These are phyloP conservation scores for Protaetia brevitarsis DNA, from an alignment of 1,140 invertebrate species.

Conservation along the genomic window DNA sequence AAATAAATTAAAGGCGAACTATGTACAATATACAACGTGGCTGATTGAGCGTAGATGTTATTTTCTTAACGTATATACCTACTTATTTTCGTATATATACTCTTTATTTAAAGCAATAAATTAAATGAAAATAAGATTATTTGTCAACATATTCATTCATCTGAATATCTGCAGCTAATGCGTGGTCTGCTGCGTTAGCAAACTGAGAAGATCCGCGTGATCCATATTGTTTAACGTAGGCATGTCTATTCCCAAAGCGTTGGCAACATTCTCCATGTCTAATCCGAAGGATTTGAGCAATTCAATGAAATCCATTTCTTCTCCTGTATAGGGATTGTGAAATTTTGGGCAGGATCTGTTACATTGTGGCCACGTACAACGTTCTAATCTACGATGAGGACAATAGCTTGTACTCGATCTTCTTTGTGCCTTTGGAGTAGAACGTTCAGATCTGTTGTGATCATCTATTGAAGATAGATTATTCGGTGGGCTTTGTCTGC, in stretches of 20 bases:
- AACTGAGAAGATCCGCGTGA: slow-evolving; percentile 74
- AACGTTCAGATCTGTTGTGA: slow-evolving; percentile 37
- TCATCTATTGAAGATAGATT: not conserved
- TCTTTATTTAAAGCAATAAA: too few species aligned
- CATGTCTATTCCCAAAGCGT: slow-evolving; percentile 81
- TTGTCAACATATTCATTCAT: too few species aligned
- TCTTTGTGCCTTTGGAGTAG: slow-evolving; percentile 42
- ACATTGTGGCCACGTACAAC: slow-evolving; percentile 91
- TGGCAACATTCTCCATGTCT: slow-evolving; percentile 80
- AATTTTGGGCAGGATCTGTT: slow-evolving; percentile 85
- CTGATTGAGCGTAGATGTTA: not conserved
- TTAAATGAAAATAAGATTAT: too few species aligned
- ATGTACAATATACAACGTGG: slow-evolving; percentile 20
- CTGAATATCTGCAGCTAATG: too few species aligned
- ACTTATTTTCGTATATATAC: too few species aligned
- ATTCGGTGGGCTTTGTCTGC: not conserved
- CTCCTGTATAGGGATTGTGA: slow-evolving; percentile 80
- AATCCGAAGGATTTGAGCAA: slow-evolving; percentile 84
- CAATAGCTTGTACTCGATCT: slow-evolving; percentile 45
- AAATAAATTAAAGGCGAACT: slow-evolving; percentile 25
- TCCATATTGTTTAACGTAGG: slow-evolving; percentile 84
- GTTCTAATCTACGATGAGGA: slow-evolving; percentile 70
- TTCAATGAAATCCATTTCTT: slow-evolving; percentile 86
- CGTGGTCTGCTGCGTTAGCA: slow-evolving; percentile 77
- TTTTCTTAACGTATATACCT: too few species aligned